Percentiles rank a stretch among this genome's conserved stretches.
These are phyloP conservation scores for Vulpes vulpes DNA, from an alignment of 2,113 vertebrate species.

Conservation along the genomic window DNA sequence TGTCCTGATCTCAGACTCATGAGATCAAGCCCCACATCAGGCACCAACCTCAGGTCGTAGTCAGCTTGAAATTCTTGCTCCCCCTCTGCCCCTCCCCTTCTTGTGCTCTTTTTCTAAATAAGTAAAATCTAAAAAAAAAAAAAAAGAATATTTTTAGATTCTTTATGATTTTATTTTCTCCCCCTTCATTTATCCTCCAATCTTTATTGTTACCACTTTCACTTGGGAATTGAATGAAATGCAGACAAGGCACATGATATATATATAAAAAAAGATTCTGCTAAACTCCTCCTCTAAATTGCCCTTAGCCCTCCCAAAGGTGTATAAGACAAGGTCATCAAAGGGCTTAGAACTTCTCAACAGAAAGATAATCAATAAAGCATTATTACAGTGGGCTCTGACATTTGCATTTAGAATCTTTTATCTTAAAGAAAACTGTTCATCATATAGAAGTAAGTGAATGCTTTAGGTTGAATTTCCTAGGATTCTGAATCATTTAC, in stretches of 20 bases:
- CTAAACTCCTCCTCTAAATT: neutral
- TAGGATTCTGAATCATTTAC: neutral
- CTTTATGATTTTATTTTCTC: neutral
- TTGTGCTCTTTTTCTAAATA: neutral
- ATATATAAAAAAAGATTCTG: neutral
- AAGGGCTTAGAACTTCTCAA: neutral
- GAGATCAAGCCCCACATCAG: neutral
- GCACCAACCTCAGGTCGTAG: neutral
- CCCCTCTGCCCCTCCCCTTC: neutral
- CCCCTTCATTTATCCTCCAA: neutral
- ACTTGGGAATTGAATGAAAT: neutral
- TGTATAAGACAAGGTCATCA: neutral
- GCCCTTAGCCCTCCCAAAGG: neutral
- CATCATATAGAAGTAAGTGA: neutral
- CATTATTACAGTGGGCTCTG: neutral
- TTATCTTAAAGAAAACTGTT: neutral
- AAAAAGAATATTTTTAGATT: neutral
- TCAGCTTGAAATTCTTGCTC: neutral
- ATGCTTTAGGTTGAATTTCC: neutral
- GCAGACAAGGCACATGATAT: neutral
- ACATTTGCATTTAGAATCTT: constrained; percentile 18
- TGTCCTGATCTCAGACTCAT: neutral
- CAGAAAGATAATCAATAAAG: neutral
- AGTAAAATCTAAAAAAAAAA: neutral
- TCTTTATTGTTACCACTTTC: neutral